Base-by-base conservation (phyloP, 2,113 vertebrate species). In the Centropus unirufus region DNA sequence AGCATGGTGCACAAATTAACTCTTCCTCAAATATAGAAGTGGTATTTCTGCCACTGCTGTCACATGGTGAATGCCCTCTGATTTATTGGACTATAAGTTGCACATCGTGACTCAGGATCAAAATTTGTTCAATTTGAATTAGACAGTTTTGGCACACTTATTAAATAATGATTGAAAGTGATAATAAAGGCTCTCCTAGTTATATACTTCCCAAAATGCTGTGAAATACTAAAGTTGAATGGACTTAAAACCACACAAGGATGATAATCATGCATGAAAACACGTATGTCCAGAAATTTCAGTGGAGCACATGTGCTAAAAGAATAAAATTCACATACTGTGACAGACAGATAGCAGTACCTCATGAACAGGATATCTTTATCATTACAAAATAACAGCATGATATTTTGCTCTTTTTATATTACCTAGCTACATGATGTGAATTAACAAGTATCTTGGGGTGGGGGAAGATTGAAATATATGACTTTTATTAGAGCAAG, bases 241-340 rank as follows among this genome's bases (percentile, higher is more conserved):
- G 34, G 12, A 64, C 40, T 54, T 73, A 66, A 74, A 83, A 91
- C 51, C 8, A 20, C 36, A 32, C 29, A n/a, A n/a, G 8, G n/a
- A 16, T 87, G 14, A 47, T 91, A 9, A 72, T 81, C 70, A 51
- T 59, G 22, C 34, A 61, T 34, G n/a, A 52, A 89, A 19, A 3
- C 14, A 44, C 3, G 0, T 29, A 47, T 1, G 5, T 69, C 44
- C 62, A 29, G 36, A 85, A 76, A 72, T 67, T 18, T 23, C 26
- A 87, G 47, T 32, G 10, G 12, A 0, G 0, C 18, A 19, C 0
- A 0, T 30, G 8, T 70, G 75, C 4, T 7, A 61, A 78, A 30
- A 91, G 39, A 83, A 55, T 11, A 76, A 76, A 73, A 70, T 42
- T 77, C 47, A 66, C 9, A 2, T 15, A 34, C 77, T 57, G 58